Evolutionary conservation across 2,888 invertebrate species (phyloP), one percentile per base, ranked within the genome.

Genomic region (Dasysyrphus albostriatus): DNA sequence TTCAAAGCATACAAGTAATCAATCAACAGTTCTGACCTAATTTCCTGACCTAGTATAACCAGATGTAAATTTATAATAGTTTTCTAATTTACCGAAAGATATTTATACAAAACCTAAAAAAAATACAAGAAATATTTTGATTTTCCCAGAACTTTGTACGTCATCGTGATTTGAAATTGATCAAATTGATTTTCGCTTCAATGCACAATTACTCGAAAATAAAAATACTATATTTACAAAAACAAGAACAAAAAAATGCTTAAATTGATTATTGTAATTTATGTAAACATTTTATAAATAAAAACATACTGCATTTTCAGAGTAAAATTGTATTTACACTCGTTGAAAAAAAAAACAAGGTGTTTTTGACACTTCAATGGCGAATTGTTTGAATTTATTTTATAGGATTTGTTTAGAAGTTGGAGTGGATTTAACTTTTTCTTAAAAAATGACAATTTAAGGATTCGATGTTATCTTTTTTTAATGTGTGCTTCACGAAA

Each of bases 31-130:
- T 37, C 39, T 42, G 39, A 39, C 61, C 42, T 42, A 61, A 42
- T 61, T 61, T 61, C 59, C 59, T 59, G 59, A 61, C 61, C 61
- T 61, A 61, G 61, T 24, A 7, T 39, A 39, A 61, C 19, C 8
- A 42, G 8, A 61, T 61, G 39, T 59, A 59, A 24, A 39, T 39
- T 37, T 39, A 59, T 39, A 59, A 59, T 59, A 61, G 24, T 61
- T 42, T 61, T 58, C 6, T n/a, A 58, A 58, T 58, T 34, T 34
- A 5, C 16, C 16, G 2, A 7, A n/a, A n/a, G n/a, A 44, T 44
- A 44, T 14, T 2, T 3, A 12, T 39, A 39, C 39, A 10, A 39
- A 39, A 12, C 12, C 14, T 14, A 42, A 14, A 3, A 12, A 12
- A 42, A 44, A 44, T 2, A 8, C 4, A 32, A 8, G 32, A 54